phyloP scores from a whole-genome alignment of 2,113 vertebrate genomes.

The Aegotheles bennettii region DNA sequence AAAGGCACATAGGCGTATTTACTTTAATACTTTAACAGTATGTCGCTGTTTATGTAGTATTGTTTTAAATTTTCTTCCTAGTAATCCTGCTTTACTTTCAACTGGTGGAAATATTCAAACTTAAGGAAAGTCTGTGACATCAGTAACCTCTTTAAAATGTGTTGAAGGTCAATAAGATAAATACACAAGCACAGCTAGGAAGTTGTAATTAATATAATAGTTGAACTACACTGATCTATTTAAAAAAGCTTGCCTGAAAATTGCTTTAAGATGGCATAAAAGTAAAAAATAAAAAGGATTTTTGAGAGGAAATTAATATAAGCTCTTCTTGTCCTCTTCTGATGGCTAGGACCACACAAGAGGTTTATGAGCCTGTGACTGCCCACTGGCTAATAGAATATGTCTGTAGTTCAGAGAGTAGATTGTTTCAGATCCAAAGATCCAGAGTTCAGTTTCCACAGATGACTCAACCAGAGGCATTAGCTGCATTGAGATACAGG shows the following conservation, averaged over 20 bases:
- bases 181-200: neutral
- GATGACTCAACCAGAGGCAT: slow-evolving; percentile 5
- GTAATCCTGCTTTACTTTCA: neutral
- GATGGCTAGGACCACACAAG: slow-evolving; percentile 7
- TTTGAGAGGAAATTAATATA: neutral
- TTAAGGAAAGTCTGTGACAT: neutral
- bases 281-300: neutral
- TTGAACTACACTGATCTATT: neutral
- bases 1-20: neutral
- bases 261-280: neutral
- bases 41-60: neutral
- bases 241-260: neutral
- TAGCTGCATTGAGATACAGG: neutral
- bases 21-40: neutral
- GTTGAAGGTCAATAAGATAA: neutral
- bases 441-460: neutral
- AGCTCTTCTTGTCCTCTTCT: neutral
- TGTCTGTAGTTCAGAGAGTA: neutral
- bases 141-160: neutral
- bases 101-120: neutral
- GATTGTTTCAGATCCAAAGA: slow-evolving; percentile 12
- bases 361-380: neutral
- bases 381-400: neutral
- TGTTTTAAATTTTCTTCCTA: neutral
- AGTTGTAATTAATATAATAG: neutral